phyloP scores from a whole-genome alignment of 2,113 vertebrate genomes.

The Egretta garzetta region DNA sequence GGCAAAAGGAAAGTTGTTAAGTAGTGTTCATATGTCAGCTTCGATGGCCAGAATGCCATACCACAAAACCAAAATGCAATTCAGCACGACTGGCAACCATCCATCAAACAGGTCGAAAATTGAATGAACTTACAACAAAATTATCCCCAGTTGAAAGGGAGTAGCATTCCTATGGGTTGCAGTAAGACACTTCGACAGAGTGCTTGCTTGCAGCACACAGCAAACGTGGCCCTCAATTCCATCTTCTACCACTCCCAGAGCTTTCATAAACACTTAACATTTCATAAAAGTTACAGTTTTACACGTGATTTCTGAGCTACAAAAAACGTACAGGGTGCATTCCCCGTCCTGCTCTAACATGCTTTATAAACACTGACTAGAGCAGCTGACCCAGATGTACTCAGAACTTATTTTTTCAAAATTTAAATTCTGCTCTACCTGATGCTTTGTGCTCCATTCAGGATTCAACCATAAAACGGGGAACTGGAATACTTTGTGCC shows the following conservation, averaged over 20 bases:
- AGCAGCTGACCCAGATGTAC: slow-evolving; percentile 65
- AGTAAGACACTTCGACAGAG: slow-evolving; percentile 25
- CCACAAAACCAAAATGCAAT: slow-evolving; percentile 27
- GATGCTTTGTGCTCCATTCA: background rate
- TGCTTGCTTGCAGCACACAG: background rate
- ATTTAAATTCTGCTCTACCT: slow-evolving; percentile 72
- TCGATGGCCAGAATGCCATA: background rate
- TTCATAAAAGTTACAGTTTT: slow-evolving; percentile 76
- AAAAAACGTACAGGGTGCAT: background rate
- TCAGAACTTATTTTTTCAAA: slow-evolving; percentile 55
- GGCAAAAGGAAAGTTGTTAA: slow-evolving; percentile 57
- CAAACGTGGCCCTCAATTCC: background rate
- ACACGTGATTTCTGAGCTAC: slow-evolving; percentile 65
- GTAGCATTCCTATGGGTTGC: slow-evolving; percentile 63
- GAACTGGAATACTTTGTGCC: slow-evolving; percentile 63
- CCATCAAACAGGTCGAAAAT: slow-evolving; percentile 67
- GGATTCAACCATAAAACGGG: slow-evolving; percentile 39
- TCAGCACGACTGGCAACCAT: slow-evolving; percentile 41
- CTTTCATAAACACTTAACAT: slow-evolving; percentile 77
- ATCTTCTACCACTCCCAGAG: slow-evolving; percentile 51
- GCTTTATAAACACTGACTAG: slow-evolving; percentile 68
- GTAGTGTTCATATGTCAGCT: slow-evolving; percentile 39
- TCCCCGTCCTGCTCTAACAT: slow-evolving; percentile 27
- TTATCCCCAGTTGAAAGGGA: slow-evolving; percentile 35
- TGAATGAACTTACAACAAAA: slow-evolving; percentile 59